Base-by-base conservation (phyloP, 2,888 invertebrate species). In the Deilephila porcellus region DNA sequence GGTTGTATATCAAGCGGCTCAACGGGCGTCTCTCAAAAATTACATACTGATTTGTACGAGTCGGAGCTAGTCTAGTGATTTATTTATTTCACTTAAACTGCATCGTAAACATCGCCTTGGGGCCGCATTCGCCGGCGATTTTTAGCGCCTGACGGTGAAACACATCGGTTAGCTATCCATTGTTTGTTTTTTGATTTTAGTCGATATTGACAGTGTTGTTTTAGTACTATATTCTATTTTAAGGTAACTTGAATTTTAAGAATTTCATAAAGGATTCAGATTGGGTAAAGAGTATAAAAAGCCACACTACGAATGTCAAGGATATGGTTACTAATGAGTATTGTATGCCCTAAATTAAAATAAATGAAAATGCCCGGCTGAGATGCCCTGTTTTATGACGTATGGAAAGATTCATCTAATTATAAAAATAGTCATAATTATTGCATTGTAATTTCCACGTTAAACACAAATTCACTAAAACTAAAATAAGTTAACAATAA, bases 71-170 rank as follows among this genome's bases (percentile, higher is more conserved):
- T 77, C 78, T 79, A 81, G 82, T 89, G 91, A 92, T 91, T 92
- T 92, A 93, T 93, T 91, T 91, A 91, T 91, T 91, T 92, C 91
- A 91, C 91, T 90, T 92, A 89, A 87, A 90, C 84, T 82, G 83
- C 82, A 81, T 88, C 90, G 85, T 90, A 91, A 91, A 91, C 83
- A 82, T 82, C 75, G 82, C 79, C 78, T 79, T 70, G 75, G 77
- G 67, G 67, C 67, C 52, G 67, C 67, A 52, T 45, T 67, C 52
- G 67, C 67, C 25, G 64, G 52, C 25, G 52, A 67, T 67, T 67
- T 64, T 67, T 45, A 67, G 67, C 67, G 67, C 67, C 67, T 20
- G 20, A 45, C 52, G 25, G 17, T 71, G 71, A 5, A 52, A 71
- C 34, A 56, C 56, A 71, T 56, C 37, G 71, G 20, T 59, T 59